Evolutionary conservation across 2,113 vertebrate genomes (phyloP).

Genomic region (Fregata magnificens): DNA sequence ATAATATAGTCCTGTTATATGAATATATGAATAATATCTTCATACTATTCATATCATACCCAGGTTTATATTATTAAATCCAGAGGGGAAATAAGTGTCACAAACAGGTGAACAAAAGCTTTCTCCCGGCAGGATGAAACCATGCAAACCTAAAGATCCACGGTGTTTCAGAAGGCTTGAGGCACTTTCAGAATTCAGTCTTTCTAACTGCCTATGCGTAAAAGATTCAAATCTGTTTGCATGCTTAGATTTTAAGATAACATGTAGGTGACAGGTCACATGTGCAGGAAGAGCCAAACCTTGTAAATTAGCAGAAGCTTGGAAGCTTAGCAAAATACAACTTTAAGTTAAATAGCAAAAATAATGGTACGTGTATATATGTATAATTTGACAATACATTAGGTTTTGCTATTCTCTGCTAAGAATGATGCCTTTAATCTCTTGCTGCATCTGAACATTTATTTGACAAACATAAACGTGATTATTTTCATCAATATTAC

Average conservation of each 20-base stretch:
- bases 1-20: no score
- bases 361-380: neutral
- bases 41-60: neutral
- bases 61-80: neutral
- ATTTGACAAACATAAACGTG: neutral
- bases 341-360: conserved; percentile 17
- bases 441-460: conserved; percentile 19
- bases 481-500: conserved; percentile 44
- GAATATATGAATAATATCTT: neutral
- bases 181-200: neutral
- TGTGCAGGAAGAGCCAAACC: neutral
- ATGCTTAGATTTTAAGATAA: neutral
- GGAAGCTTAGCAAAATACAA: neutral
- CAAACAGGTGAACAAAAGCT: neutral
- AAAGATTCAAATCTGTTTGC: neutral
- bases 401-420: neutral
- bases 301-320: neutral
- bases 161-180: neutral
- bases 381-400: neutral
- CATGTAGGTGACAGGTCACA: neutral
- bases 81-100: neutral
- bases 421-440: conserved; percentile 68
- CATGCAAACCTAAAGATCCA: neutral
- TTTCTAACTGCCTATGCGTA: neutral
- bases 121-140: neutral